These are phyloP conservation scores for Pionites leucogaster DNA, from an alignment of 2,113 vertebrate genomes.

Conservation along the genomic window DNA sequence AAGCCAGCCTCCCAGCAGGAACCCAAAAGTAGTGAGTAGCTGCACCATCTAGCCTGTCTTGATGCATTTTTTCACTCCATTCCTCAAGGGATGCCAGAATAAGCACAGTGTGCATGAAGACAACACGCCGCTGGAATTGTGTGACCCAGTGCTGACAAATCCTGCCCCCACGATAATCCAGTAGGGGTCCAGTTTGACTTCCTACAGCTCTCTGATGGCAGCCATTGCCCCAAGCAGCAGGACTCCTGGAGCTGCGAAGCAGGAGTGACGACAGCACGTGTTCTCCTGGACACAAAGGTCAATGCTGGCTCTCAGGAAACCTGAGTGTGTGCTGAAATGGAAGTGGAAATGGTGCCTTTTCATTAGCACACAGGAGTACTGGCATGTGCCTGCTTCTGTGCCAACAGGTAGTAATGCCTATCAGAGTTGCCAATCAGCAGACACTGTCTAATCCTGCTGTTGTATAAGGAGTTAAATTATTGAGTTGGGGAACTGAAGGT, in stretches of 20 bases:
- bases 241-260: not conserved
- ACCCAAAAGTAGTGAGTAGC: not conserved
- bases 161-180: not conserved
- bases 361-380: constrained; percentile 14
- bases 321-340: not conserved
- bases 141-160: not conserved
- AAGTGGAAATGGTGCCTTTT: constrained; percentile 50
- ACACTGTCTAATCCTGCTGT: constrained; percentile 52
- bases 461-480: constrained; percentile 54
- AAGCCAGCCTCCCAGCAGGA: not conserved
- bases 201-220: not conserved
- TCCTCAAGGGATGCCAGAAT: not conserved
- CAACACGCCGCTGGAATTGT: not conserved
- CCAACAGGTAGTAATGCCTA: constrained; percentile 60
- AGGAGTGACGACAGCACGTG: not conserved
- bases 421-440: constrained; percentile 55
- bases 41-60: not conserved
- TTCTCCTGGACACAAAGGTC: not conserved
- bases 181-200: not conserved
- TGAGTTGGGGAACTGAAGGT: constrained; percentile 28
- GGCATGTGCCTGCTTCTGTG: constrained; percentile 27
- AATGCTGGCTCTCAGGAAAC: constrained; percentile 7
- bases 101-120: not conserved
- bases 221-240: not conserved
- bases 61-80: not conserved